A percentile compares a stretch with the other conserved stretches of the same genome.
Evolutionary conservation across 2,888 invertebrate species (phyloP).

Genomic region (Drosophila sordidapex): DNA sequence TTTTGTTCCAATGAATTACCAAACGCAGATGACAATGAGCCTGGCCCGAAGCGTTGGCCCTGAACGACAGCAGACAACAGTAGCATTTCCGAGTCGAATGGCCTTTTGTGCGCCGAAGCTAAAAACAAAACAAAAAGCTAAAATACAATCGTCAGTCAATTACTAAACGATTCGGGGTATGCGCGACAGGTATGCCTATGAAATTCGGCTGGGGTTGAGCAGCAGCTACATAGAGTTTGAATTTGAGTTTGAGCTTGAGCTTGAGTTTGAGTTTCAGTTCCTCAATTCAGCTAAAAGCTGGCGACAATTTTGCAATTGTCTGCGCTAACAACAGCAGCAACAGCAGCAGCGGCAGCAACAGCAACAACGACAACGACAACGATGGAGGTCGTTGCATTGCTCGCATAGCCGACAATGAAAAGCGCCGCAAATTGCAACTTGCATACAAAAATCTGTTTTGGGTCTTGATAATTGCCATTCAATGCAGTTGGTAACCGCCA

Average conservation of each 20-base stretch:
- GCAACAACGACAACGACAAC: slow-evolving; percentile 54
- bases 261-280: slow-evolving; percentile 34
- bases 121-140: slow-evolving; percentile 16
- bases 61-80: slow-evolving; percentile 42
- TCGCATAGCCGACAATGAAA: slow-evolving; percentile 75
- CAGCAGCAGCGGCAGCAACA: slow-evolving; percentile 3
- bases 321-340: slow-evolving; percentile 33
- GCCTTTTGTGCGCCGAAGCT: slow-evolving; percentile 61
- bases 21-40: slow-evolving; percentile 56
- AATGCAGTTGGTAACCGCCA: slow-evolving; percentile 20
- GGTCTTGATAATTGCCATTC: slow-evolving; percentile 71
- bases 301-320: slow-evolving; percentile 83
- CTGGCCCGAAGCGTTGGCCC: slow-evolving; percentile 44
- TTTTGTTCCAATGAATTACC: slow-evolving; percentile 32
- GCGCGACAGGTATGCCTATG: slow-evolving; percentile 80
- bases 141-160: slow-evolving; percentile 76
- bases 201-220: slow-evolving; percentile 35
- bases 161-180: slow-evolving; percentile 76
- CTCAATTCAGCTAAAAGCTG: slow-evolving; percentile 55
- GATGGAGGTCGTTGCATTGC: slow-evolving; percentile 75
- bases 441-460: slow-evolving; percentile 79
- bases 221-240: slow-evolving; percentile 8
- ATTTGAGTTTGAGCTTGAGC: slow-evolving; percentile 16
- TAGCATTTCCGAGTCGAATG: slow-evolving; percentile 47
- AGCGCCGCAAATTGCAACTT: slow-evolving; percentile 77